Conservation (phyloP, 2,113 vertebrate genomes). For the Epinephelus moara region DNA sequence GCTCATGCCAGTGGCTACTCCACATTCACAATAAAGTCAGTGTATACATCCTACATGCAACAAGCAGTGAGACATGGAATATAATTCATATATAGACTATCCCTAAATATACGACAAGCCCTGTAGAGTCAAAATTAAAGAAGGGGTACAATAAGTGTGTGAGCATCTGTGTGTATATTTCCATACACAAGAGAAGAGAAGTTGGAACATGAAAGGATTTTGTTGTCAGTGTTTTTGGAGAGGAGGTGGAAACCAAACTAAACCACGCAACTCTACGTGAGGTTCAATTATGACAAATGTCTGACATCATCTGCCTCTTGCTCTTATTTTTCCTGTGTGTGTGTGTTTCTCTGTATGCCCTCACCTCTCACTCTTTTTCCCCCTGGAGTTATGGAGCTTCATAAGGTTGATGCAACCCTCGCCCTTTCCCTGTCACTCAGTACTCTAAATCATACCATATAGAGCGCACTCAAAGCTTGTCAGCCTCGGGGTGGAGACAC, state of each 20-base stretch:
- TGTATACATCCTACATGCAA: no score
- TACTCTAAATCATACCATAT: constrained; percentile 38
- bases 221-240: not conserved
- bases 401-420: constrained; percentile 51
- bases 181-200: not conserved
- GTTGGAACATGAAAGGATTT: not conserved
- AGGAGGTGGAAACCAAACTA: constrained; percentile 8
- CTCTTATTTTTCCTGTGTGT: not conserved
- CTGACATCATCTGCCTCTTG: not conserved
- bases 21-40: no score
- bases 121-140: constrained; percentile 44
- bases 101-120: not conserved
- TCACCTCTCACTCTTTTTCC: not conserved
- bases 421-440: constrained; percentile 38
- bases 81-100: no score
- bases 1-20: no score
- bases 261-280: not conserved
- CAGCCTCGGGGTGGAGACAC: constrained; percentile 13
- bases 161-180: constrained; percentile 5
- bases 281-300: constrained; percentile 1
- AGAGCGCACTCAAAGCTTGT: constrained; percentile 26
- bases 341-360: not conserved
- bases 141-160: constrained; percentile 4
- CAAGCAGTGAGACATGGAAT: no score
- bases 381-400: constrained; percentile 23